A percentile compares a stretch with the other conserved stretches of the same genome.
phyloP scores from a whole-genome alignment of 2,888 invertebrate genomes.

The Conchocele bisecta region DNA sequence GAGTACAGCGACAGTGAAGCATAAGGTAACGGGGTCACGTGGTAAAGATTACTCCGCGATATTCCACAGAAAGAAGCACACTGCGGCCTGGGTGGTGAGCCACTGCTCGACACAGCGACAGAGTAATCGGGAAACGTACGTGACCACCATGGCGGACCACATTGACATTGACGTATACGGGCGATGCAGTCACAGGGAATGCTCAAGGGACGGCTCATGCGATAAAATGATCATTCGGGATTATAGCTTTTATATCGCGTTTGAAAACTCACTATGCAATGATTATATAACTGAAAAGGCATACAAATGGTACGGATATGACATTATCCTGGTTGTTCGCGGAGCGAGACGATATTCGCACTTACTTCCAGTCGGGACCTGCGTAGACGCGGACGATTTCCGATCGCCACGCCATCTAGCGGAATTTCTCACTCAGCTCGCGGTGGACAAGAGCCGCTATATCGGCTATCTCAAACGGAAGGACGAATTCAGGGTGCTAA shows the following conservation, averaged over 20 bases:
- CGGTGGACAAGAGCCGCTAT: not conserved
- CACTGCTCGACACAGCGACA: not conserved
- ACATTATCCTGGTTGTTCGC: not conserved
- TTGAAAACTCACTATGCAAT: constrained; percentile 22
- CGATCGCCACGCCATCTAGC: not conserved
- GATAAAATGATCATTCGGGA: not conserved
- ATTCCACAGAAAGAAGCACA: not conserved
- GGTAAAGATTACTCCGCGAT: constrained; percentile 1
- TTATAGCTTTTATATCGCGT: constrained; percentile 19
- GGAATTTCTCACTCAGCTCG: not conserved
- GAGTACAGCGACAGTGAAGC: too few species aligned
- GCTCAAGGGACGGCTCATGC: not conserved
- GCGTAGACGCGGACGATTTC: constrained; percentile 12
- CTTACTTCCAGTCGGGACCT: constrained; percentile 2
- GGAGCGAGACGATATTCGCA: not conserved
- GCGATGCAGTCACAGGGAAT: not conserved
- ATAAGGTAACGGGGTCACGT: too few species aligned
- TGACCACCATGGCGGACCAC: not conserved
- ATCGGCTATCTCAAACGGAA: not conserved
- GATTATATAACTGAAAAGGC: constrained; percentile 27
- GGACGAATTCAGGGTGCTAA: constrained; percentile 1
- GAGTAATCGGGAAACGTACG: constrained; percentile 2
- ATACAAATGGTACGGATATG: not conserved
- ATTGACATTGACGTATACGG: constrained; percentile 11
- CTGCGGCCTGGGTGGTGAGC: constrained; percentile 7